Evolutionary conservation across 2,113 vertebrate species (phyloP), one percentile per base, ranked within the genome.

Genomic region (Myanophis thanlyinensis): DNA sequence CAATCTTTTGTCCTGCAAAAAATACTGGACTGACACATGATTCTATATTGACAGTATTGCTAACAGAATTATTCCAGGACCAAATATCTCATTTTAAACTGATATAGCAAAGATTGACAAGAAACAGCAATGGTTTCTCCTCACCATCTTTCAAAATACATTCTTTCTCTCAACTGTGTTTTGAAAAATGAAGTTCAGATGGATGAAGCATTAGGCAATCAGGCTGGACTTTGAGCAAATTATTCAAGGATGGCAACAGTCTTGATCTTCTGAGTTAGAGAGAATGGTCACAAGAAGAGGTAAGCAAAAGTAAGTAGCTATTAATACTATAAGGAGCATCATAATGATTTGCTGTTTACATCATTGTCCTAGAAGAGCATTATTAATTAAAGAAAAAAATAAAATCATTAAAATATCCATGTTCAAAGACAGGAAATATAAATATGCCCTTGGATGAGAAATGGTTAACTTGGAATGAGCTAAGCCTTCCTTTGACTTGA

Each of bases 1-100:
- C 73, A 18, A 89, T 94, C 11, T 92, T 93, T 94, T 46, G n/a
- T 47, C 59, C 48, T 27, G 7, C 35, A n/a, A 80, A 18, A 80
- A 88, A 92, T 6, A 44, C 40, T 12, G 10, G 12, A 23, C 46
- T 40, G 10, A 13, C 23, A 67, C 62, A 48, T 67, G 56, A 87
- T 15, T n/a, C 46, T 51, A 30, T 15, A 15, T 51, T 46, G 25
- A 23, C 5, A 35, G 30, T 40, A 47, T 12, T 35, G 54, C 25
- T 67, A n/a, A 59, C 27, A 4, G 27, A 49, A 44, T 87, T 44
- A 27, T 3, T 4, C 53, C 54, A 51, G 62, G 5, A 49, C 30
- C 59, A 40, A 85, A 91, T 0, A 25, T 25, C 67, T 53, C 13
- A 52, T 51, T 51, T 90, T 23, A 90, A 80, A 90, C 47, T 30